These are phyloP conservation scores for Drosophila phalerata DNA, from an alignment of 2,888 invertebrate genomes.

Conservation along the genomic window DNA sequence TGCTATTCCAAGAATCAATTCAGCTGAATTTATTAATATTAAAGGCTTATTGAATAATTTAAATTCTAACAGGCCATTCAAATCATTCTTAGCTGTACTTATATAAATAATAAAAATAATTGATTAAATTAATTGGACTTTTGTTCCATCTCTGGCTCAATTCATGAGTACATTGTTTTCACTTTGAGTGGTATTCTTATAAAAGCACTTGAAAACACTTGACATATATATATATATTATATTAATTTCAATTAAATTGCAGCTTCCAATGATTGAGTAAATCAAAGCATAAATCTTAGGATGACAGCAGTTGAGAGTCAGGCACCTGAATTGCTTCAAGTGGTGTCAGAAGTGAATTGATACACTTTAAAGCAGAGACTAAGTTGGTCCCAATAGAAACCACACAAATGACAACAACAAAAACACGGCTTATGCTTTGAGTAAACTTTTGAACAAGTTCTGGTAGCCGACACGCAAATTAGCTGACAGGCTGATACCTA, in stretches of 20 bases:
- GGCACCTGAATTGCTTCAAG: slow-evolving; percentile 6
- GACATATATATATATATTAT: slow-evolving; percentile 17
- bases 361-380: not conserved
- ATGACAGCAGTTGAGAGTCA: not conserved
- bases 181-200: not conserved
- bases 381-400: slow-evolving; percentile 9
- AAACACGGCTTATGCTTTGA: slow-evolving; percentile 36
- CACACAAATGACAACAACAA: slow-evolving; percentile 14
- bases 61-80: not conserved
- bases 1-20: not conserved
- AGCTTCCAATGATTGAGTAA: not conserved
- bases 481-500: slow-evolving; percentile 51
- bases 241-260: slow-evolving; percentile 46
- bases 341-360: not conserved
- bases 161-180: not conserved
- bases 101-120: not conserved
- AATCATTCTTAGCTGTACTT: not conserved
- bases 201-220: slow-evolving; percentile 29
- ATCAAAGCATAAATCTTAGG: not conserved
- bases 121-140: slow-evolving; percentile 5
- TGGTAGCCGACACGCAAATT: slow-evolving; percentile 58
- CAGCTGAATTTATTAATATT: not conserved
- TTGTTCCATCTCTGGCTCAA: not conserved
- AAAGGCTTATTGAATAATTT: not conserved
- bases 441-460: slow-evolving; percentile 24